These are phyloP conservation scores for Argyrosomus regius DNA, from an alignment of 2,797 vertebrate species.

Conservation along the genomic window DNA sequence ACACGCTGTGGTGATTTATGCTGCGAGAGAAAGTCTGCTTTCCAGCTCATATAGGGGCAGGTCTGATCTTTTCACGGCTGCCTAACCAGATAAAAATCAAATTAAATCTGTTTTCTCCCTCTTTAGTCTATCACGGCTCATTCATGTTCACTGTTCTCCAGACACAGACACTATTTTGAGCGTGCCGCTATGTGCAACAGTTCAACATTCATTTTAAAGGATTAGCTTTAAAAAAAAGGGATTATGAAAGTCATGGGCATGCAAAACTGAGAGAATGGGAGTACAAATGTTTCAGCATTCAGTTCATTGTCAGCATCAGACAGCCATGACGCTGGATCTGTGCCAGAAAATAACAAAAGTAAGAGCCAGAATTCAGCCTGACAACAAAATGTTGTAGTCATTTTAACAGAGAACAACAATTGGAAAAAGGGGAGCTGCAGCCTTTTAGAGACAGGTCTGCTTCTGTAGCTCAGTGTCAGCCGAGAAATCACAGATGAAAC, in stretches of 20 bases:
- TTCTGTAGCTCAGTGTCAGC: background rate
- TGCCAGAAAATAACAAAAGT: background rate
- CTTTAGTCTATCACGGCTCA: constrained; percentile 1
- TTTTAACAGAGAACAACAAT: background rate
- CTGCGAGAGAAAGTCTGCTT: constrained; percentile 7
- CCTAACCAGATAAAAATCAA: constrained; percentile 26
- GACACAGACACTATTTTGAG: background rate
- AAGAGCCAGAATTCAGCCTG: background rate
- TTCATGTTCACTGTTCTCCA: constrained; percentile 18
- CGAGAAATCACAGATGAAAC: background rate
- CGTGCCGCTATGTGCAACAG: background rate
- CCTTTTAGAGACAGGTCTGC: background rate
- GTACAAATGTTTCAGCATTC: background rate
- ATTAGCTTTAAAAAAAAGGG: background rate
- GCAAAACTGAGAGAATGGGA: background rate
- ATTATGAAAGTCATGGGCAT: background rate
- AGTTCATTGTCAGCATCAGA: constrained; percentile 2
- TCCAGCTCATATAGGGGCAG: background rate
- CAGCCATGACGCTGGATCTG: constrained; percentile 10
- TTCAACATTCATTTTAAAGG: constrained; percentile 2
- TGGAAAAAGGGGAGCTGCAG: background rate
- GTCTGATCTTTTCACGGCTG: constrained; percentile 34
- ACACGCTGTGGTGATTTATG: background rate
- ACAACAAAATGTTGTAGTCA: background rate
- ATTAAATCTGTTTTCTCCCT: constrained; percentile 1